Evolutionary conservation across 2,113 vertebrate genomes (phyloP), one percentile per base, ranked within the genome.

Genomic region (Carassius auratus): DNA sequence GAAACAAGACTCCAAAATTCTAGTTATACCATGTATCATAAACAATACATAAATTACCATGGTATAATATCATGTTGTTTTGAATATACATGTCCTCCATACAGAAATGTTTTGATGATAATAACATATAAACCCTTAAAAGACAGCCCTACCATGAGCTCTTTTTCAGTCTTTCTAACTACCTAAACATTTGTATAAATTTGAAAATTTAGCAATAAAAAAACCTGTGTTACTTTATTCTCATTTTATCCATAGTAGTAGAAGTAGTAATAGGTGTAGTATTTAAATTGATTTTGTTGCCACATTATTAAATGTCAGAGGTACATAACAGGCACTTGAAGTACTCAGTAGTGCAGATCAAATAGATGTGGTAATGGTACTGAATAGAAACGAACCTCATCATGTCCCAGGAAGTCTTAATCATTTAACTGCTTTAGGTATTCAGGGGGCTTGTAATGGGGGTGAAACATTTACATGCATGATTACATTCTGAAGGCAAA

Each of bases 401-500:
- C 23, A 6, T 45, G 66, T 73, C 52, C 82, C 17, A 50, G 59
- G 33, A 83, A 55, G 21, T 42, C 15, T 50, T 81, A 42, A 68
- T 48, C 13, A 19, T 57, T 42, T 69, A 79, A 82, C 23, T 77
- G 61, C 59, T n/a, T 26, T 10, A 3, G 68, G 17, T 15, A 36
- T 57, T 36, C 10, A 14, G 21, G 61, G 10, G 23, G 61, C 30
- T 74, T 14, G 5, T 59, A 30, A 45, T 17, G 55, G 17, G 21
- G 8, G 21, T 64, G 45, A 2, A 48, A 86, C 30, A 52, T 38
- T 79, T 62, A 30, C 55, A 30, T 74, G 66, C 73, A 57, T 81
- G 76, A 84, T 84, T 84, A 84, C n/a, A 79, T 84, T 79, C 81
- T 64, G 33, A 42, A 76, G 59, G 42, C 12, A 76, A 30, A 81